These are phyloP conservation scores for Laticauda colubrina DNA, from an alignment of 2,113 vertebrate genomes.

Conservation along the genomic window DNA sequence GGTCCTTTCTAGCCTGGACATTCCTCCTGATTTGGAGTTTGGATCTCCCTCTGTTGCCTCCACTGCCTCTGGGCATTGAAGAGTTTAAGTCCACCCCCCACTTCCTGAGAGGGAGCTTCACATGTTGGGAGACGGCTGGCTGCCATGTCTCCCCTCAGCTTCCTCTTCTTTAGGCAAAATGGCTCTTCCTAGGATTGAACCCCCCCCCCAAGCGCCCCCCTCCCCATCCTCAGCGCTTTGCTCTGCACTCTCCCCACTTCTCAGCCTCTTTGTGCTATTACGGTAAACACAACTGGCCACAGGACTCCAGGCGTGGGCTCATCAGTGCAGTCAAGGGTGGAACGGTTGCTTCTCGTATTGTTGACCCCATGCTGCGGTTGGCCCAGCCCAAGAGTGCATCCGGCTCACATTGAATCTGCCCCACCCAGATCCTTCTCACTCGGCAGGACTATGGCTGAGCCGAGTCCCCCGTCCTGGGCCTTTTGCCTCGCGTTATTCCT, in stretches of 20 bases:
- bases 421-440: neutral
- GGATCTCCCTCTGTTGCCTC: neutral
- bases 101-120: neutral
- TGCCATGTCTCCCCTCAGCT: neutral
- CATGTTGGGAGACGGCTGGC: neutral
- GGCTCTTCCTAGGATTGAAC: neutral
- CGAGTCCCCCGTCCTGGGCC: neutral
- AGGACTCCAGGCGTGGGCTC: neutral
- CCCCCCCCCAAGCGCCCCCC: no score
- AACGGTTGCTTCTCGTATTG: neutral
- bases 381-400: neutral
- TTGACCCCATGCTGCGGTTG: neutral
- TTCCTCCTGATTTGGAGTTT: neutral
- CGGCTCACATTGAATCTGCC: neutral
- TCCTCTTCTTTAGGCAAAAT: neutral
- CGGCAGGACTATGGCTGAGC: neutral
- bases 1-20: no score
- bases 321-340: neutral
- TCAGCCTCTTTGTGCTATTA: neutral
- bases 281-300: neutral
- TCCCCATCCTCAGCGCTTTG: neutral
- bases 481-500: neutral
- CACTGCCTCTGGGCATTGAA: neutral
- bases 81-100: neutral
- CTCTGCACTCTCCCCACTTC: neutral